Percentiles rank a stretch among this genome's conserved stretches.
Conservation (phyloP, 2,797 vertebrate genomes). For the Siniperca undulata region DNA sequence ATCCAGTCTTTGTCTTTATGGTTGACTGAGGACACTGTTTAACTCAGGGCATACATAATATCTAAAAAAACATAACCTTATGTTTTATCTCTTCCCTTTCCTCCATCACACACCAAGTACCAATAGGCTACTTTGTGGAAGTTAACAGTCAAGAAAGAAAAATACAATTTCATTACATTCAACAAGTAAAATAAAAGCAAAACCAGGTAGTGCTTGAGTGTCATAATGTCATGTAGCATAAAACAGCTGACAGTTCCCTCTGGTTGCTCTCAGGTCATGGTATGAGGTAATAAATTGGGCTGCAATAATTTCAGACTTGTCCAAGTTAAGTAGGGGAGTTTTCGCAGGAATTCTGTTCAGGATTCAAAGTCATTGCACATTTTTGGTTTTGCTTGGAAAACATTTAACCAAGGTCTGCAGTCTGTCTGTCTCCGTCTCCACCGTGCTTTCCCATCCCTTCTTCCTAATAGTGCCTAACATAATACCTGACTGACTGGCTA, state of each 20-base stretch:
- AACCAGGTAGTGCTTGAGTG: background rate
- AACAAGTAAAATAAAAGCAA: background rate
- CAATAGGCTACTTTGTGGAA: background rate
- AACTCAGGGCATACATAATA: too few species aligned
- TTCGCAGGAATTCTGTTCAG: background rate
- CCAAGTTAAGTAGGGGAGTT: conserved; percentile 1
- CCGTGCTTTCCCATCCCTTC: conserved; percentile 33
- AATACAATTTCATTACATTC: background rate
- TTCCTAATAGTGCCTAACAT: conserved; percentile 24
- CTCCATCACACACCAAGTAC: background rate
- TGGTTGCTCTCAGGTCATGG: conserved; percentile 9
- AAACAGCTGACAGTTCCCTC: background rate
- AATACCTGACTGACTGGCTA: conserved; percentile 44
- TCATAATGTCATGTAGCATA: conserved; percentile 5
- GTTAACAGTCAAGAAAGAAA: background rate
- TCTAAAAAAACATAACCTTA: too few species aligned
- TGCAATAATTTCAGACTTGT: conserved; percentile 25
- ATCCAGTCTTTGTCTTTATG: background rate
- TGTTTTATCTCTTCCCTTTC: too few species aligned
- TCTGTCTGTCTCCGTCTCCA: conserved; percentile 19
- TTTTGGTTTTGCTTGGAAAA: conserved; percentile 40
- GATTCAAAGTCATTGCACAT: conserved; percentile 33
- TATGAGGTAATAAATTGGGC: conserved; percentile 25
- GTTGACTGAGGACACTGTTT: background rate
- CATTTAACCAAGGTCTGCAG: conserved; percentile 22